Evolutionary conservation across 2,797 vertebrate species (phyloP), one percentile per base, ranked within the genome.

Genomic region (Astyanax mexicanus): DNA sequence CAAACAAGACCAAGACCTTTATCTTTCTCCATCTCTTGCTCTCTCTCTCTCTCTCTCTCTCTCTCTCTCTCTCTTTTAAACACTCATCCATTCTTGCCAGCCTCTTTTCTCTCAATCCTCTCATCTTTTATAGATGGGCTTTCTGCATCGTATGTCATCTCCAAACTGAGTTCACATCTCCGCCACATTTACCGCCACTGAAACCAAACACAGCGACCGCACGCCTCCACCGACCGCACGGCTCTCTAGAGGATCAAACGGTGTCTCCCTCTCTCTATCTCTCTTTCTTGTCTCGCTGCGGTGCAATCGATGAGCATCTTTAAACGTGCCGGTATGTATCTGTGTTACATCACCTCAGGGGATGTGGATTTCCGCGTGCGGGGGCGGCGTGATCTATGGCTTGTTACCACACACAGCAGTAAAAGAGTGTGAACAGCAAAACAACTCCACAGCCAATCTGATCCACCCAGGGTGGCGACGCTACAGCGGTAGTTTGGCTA

Each of bases 261-360:
- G 13, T 73, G 51, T 71, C 58, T 65, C 12, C 40, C 12, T 40
- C 32, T 35, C 57, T 65, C 25, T 71, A 58, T 65, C 12, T 40
- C 12, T 40, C 32, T 35, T 57, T 65, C 25, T 27, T 7, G 12
- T 76, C 57, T 58, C 44, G n/a, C 10, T 29, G 44, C 69, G 45
- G 57, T 62, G 19, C 38, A 62, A 64, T 70, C 38, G 29, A 71
- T 72, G 27, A 77, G 49, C 68, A 65, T 58, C 69, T 66, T 72
- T 40, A 77, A 72, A 58, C 57, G 21, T 27, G 21, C 40, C 17
- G 37, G 44, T 65, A 62, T 49, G 54, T 66, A 57, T 66, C 19
- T 40, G 38, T 57, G 21, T 25, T 64, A 23, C 67, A 25, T 25
- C 38, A 29, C 57, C 51, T 66, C 13, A 12, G 60, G 42, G 25